Evolutionary conservation across 1,140 invertebrate genomes (phyloP).

Genomic region (Artemia franciscana): DNA sequence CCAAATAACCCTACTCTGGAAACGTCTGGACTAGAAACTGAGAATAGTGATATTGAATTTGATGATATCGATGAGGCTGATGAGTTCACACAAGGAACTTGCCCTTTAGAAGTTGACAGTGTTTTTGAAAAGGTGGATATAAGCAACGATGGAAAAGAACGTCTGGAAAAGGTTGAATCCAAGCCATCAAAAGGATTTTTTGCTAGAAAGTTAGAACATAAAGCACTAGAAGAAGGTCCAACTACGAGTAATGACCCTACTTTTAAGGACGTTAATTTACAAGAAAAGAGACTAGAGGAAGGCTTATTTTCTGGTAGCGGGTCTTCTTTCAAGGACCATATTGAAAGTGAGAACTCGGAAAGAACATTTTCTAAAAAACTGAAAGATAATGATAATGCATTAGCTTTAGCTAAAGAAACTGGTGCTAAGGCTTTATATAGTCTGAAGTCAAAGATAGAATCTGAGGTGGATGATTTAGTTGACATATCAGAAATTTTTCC

Average conservation of each 20-base stretch:
- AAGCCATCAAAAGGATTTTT: too few relatives aligned
- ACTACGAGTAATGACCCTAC: too few relatives aligned
- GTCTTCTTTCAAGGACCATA: not conserved
- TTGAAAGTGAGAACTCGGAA: not conserved
- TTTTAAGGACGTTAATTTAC: too few relatives aligned
- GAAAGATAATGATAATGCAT: not conserved
- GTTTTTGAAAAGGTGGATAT: not conserved
- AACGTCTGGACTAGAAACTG: slow-evolving; percentile 53
- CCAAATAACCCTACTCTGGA: slow-evolving; percentile 26
- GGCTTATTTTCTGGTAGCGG: not conserved
- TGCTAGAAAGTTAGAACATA: too few relatives aligned
- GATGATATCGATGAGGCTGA: not conserved
- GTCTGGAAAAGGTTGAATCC: too few relatives aligned
- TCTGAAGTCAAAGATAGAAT: not conserved
- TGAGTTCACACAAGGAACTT: not conserved
- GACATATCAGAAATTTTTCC: slow-evolving; percentile 25
- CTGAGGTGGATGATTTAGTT: slow-evolving; percentile 9
- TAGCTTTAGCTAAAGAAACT: not conserved
- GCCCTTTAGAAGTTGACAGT: not conserved
- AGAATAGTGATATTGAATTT: slow-evolving; percentile 27
- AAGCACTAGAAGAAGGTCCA: too few relatives aligned
- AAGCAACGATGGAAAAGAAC: too few relatives aligned
- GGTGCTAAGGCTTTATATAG: not conserved
- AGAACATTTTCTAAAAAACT: not conserved
- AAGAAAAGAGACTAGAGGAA: not conserved